A percentile compares a stretch with the other conserved stretches of the same genome.
phyloP scores from a whole-genome alignment of 2,888 invertebrate species.

The Ptychoptera contaminata region DNA sequence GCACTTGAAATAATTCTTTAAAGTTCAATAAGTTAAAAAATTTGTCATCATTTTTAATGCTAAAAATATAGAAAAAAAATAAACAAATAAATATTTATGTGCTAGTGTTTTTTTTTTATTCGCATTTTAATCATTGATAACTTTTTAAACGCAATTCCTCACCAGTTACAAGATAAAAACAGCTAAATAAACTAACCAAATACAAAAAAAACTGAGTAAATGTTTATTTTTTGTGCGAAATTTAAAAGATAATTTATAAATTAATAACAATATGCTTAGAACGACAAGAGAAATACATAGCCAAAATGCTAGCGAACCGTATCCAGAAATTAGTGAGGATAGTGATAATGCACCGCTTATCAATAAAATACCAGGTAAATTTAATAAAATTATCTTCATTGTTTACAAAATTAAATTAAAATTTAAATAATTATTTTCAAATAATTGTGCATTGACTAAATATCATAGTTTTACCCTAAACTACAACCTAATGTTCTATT shows the following conservation, averaged over 20 bases:
- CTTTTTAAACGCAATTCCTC: too few species aligned
- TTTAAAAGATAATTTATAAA: not conserved
- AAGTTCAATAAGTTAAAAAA: too few species aligned
- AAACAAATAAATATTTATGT: too few species aligned
- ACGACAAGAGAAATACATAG: not conserved
- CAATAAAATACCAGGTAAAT: not conserved
- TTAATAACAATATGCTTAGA: not conserved
- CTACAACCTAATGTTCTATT: not conserved
- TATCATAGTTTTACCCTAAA: not conserved
- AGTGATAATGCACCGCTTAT: constrained; percentile 1
- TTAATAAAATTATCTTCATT: not conserved
- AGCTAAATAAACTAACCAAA: too few species aligned
- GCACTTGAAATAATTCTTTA: too few species aligned
- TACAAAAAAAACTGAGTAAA: too few species aligned
- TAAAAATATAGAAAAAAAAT: too few species aligned
- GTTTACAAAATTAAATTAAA: not conserved
- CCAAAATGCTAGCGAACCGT: not conserved
- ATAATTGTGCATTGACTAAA: not conserved
- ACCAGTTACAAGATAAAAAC: too few species aligned
- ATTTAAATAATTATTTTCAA: not conserved
- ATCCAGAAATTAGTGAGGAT: not conserved
- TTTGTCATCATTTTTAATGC: too few species aligned
- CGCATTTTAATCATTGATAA: too few species aligned
- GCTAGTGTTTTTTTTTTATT: too few species aligned
- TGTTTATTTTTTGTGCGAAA: not conserved